Evolutionary conservation across 2,888 invertebrate genomes (phyloP), one percentile per base, ranked within the genome.

Genomic region (Eucera pruinosa): DNA sequence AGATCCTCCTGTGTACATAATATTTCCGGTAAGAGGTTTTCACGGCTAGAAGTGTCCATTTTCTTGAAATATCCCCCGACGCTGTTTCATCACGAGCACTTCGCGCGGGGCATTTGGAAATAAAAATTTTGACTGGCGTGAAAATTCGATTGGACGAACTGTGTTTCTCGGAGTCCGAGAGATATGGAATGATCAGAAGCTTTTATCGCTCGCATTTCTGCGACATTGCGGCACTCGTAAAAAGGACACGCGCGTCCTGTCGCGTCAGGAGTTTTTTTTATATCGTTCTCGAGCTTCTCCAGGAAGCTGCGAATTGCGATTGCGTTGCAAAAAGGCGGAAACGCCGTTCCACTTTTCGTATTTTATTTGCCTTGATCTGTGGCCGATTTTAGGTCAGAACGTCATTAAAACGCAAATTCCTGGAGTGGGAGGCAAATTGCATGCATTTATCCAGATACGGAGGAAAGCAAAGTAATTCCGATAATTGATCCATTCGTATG

Each of bases 181-280:
- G 39, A 20, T 23, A n/a, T 7, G 30, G 33, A 25, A 54, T 27
- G 45, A 54, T 60, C 60, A 60, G 45, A 30, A 9, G 58, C 55
- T 68, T 82, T 82, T 78, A 82, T 82, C 66, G 65, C 55, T 65
- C 55, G 62, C 69, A 45, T 70, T 78, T 71, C 74, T 68, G 43
- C 62, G 79, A 79, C 81, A 57, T 57, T 66, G 81, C 68, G 66
- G 50, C 62, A 68, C 71, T 74, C 74, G 45, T 81, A 81, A 81
- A 81, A 81, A 30, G 20, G 70, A 64, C 72, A 69, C 61, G 66
- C 50, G 67, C 67, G 54, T 57, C 50, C 25, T 15, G 39, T 62
- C 30, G 39, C 60, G 67, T 76, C 77, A 71, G 74, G 58, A 62
- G 36, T 25, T 67, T 74, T 73, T 65, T 80, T 71, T 65, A n/a